phyloP scores from a whole-genome alignment of 1,140 invertebrate genomes.

The Leptonema lineaticorne region DNA sequence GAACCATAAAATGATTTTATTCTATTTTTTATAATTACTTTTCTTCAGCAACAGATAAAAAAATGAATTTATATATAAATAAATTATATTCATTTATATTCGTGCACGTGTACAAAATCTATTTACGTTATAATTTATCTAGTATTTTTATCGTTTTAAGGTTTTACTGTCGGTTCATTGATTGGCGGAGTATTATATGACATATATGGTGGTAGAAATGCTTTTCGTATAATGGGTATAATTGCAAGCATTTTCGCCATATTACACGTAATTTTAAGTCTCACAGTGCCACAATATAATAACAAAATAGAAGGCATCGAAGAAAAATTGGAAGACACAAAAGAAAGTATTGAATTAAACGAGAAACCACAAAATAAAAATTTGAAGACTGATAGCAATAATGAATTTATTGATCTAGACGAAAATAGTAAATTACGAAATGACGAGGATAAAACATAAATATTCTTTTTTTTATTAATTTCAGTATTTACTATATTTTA shows the following conservation, averaged over 20 bases:
- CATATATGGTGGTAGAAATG: slow-evolving; percentile 14
- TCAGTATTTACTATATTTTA: no score
- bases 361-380: neutral
- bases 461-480: no score
- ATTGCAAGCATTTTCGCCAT: slow-evolving; percentile 16
- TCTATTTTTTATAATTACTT: no score
- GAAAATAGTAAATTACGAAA: neutral
- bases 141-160: slow-evolving; percentile 10
- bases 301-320: neutral
- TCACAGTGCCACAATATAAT: neutral
- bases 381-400: neutral
- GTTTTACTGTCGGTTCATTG: slow-evolving; percentile 32
- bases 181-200: slow-evolving; percentile 35
- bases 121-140: no score
- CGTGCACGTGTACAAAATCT: no score
- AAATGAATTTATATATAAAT: no score
- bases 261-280: slow-evolving; percentile 23
- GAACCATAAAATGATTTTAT: no score
- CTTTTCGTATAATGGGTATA: slow-evolving; percentile 23
- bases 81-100: no score
- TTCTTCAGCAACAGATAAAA: no score
- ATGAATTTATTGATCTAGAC: neutral
- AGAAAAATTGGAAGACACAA: neutral
- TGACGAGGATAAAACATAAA: no score
- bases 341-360: neutral